Base-by-base conservation (phyloP, 1,140 invertebrate genomes). In the Liolophura sinensis region DNA sequence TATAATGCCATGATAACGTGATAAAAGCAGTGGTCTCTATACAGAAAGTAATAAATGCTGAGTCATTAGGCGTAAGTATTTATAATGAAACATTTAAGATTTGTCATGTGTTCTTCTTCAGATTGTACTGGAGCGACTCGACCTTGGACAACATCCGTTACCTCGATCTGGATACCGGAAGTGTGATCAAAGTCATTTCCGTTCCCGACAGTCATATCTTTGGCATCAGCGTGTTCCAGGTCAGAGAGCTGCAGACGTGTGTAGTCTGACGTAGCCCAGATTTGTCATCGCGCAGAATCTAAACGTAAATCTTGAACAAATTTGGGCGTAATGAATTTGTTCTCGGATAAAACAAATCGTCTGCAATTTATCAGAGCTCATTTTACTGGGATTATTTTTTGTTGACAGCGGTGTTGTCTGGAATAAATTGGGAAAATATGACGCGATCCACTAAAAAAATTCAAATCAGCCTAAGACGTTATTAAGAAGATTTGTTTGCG, bases 91-190 rank as follows among this genome's bases (percentile, higher is more conserved):
- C 7, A 1, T 16, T 14, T 56, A 48, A 40, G 9, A 54, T 20
- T 54, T 20, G 24, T 12, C n/a, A 54, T 54, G 3, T 54, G 51
- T 54, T 60, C 18, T 62, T 55, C 48, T 54, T 52, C 64, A 78
- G 93, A 47, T 80, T 99, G 0, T 99, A 96, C 80, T 99, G 93
- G 90, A 91, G 95, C 0, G 97, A 99, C 86, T 96, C 96, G 31
- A 60, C 52, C 27, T 67, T 73, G 58, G 74, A 70, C 76, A 77
- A 70, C 52, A 67, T 78, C 22, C 46, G 62, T 47, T 66, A 59
- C 20, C 71, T 65, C 47, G 67, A 75, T 49, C 56, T 78, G 14
- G 61, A 61, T 9, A 64, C 65, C 1, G 64, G 57, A 1, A 46
- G 24, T 40, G 24, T 67, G 9, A 24, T 49, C 7, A 62, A 72